These are phyloP conservation scores for Abrostola tripartita DNA, from an alignment of 2,888 invertebrate species.

Conservation along the genomic window DNA sequence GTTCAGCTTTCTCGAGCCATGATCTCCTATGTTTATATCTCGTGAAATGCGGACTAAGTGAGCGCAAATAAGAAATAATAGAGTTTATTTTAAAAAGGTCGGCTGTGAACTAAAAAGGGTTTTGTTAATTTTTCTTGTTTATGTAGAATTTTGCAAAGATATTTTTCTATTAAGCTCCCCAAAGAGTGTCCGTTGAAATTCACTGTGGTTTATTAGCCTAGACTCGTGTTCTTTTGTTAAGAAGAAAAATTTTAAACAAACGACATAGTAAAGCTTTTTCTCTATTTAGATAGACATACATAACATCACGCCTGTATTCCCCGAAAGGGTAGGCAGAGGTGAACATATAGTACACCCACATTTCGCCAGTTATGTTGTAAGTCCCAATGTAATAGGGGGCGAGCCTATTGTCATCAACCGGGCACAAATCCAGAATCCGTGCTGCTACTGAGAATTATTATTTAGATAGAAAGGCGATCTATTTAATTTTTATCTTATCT, in stretches of 20 bases:
- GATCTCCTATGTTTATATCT: slow-evolving; percentile 33
- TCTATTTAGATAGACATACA: too few relatives aligned
- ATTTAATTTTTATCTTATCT: too few relatives aligned
- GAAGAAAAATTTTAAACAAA: neutral
- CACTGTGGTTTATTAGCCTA: neutral
- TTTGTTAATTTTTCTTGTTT: neutral
- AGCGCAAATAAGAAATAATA: slow-evolving; percentile 31
- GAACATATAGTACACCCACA: too few relatives aligned
- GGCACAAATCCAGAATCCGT: too few relatives aligned
- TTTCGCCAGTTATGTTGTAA: too few relatives aligned
- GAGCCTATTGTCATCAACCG: too few relatives aligned
- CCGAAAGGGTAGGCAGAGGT: too few relatives aligned
- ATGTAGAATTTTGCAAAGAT: neutral
- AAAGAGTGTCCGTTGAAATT: neutral
- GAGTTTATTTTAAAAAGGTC: slow-evolving; percentile 1
- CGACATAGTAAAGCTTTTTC: neutral
- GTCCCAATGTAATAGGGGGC: too few relatives aligned
- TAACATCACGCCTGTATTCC: too few relatives aligned
- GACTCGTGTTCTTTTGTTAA: neutral
- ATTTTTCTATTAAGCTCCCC: slow-evolving; percentile 2
- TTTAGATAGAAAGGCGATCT: too few relatives aligned
- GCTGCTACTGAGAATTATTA: too few relatives aligned
- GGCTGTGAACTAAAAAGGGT: neutral
- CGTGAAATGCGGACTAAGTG: slow-evolving; percentile 7
- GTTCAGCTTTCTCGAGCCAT: slow-evolving; percentile 17